Percentiles rank a stretch among this genome's conserved stretches.
Evolutionary conservation across 1,140 invertebrate species (phyloP).

Genomic region (Musca vetustissima): DNA sequence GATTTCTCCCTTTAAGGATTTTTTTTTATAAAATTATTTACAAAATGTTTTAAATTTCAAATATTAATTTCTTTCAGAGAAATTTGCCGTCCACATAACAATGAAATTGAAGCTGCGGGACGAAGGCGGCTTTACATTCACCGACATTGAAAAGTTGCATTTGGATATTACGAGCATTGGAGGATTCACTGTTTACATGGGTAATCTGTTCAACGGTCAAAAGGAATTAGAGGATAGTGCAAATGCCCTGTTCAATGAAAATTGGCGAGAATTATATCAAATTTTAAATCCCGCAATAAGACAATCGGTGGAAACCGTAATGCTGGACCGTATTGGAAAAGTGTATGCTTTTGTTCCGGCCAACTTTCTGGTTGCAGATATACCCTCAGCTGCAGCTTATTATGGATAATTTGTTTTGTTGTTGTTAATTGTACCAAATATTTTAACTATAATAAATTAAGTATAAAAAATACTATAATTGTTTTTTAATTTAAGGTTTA

Average conservation of each 20-base stretch:
- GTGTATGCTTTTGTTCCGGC: conserved; percentile 65
- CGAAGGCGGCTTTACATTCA: conserved; percentile 61
- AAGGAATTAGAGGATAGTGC: conserved; percentile 60
- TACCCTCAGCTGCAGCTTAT: conserved; percentile 16
- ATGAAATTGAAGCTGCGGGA: conserved; percentile 61
- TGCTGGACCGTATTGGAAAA: conserved; percentile 63
- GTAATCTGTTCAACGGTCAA: conserved; percentile 35
- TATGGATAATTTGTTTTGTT: conserved; percentile 4
- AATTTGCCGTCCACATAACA: conserved; percentile 61
- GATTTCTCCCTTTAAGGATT: too few relatives aligned
- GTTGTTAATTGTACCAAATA: too few relatives aligned
- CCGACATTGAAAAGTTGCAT: conserved; percentile 58
- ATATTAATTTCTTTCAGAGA: conserved; percentile 54
- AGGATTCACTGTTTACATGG: conserved; percentile 36
- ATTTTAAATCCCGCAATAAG: conserved; percentile 63
- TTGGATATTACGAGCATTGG: conserved; percentile 38
- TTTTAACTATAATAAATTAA: too few relatives aligned
- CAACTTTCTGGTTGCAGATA: conserved; percentile 34
- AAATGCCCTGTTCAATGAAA: conserved; percentile 65
- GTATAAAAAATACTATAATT: too few relatives aligned
- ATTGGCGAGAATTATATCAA: conserved; percentile 65
- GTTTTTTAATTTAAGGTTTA: too few relatives aligned
- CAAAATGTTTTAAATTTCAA: too few relatives aligned
- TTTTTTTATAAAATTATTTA: too few relatives aligned
- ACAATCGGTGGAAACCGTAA: conserved; percentile 65